Evolutionary conservation across 37 sponge, comb jelly and placozoan species (phyloP).

Genomic region (Eunapius fragilis): DNA sequence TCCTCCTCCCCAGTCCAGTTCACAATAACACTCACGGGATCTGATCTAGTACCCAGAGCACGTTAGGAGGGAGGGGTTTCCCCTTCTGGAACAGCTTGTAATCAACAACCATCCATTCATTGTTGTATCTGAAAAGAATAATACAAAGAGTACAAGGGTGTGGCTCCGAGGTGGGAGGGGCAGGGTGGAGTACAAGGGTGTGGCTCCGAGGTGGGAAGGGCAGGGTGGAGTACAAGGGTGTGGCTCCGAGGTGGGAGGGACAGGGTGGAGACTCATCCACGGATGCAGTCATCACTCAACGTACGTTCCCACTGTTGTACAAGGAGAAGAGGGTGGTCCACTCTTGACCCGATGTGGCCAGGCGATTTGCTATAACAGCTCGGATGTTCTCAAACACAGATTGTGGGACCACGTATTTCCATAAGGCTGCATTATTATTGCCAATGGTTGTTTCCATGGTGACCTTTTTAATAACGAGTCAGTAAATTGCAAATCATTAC

Average conservation of each 20-base stretch:
- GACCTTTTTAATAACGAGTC: constrained; percentile 34
- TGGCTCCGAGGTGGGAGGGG: neutral
- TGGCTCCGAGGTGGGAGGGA: neutral
- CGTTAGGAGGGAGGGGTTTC: constrained; percentile 14
- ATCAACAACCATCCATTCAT: constrained; percentile 98
- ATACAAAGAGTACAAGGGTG: neutral
- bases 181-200: neutral
- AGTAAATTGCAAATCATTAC: no score
- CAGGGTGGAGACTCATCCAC: neutral
- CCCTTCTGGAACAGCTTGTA: constrained; percentile 82
- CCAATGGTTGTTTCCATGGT: constrained; percentile 95
- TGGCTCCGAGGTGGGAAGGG: neutral
- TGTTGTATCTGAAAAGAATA: constrained; percentile 67
- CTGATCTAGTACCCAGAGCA: constrained; percentile 93
- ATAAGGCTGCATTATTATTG: constrained; percentile 75
- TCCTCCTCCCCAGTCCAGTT: no score
- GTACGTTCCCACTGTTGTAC: constrained; percentile 94
- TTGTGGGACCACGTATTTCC: constrained; percentile 65
- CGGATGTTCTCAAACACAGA: constrained; percentile 77
- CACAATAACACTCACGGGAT: constrained; percentile 67
- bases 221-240: neutral
- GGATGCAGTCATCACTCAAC: neutral
- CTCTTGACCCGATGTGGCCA: constrained; percentile 70
- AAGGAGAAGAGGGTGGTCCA: constrained; percentile 72
- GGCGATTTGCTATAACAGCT: constrained; percentile 80